Percentiles rank a stretch among this genome's conserved stretches.
These are phyloP conservation scores for Exocentrus adspersus DNA, from an alignment of 2,888 invertebrate genomes.

Conservation along the genomic window DNA sequence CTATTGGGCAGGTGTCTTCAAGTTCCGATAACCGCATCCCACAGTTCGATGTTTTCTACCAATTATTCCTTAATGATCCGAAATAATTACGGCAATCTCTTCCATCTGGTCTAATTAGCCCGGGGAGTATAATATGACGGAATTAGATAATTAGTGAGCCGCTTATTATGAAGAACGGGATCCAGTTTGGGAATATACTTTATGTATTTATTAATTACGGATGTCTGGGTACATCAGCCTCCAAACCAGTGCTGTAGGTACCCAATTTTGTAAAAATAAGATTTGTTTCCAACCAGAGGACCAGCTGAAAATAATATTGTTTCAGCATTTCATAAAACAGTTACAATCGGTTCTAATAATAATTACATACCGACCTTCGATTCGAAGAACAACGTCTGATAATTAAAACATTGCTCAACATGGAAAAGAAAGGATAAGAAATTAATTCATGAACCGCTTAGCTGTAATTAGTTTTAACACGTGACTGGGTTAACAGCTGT, in stretches of 20 bases:
- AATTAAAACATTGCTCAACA: constrained; percentile 10
- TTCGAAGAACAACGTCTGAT: not conserved
- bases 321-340: not conserved
- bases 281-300: too few species aligned
- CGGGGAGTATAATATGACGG: constrained; percentile 39
- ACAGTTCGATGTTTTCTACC: constrained; percentile 45
- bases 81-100: constrained; percentile 47
- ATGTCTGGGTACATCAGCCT: not conserved
- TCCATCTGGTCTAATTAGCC: constrained; percentile 44
- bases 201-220: constrained; percentile 9
- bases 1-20: constrained; percentile 47
- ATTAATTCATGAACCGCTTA: constrained; percentile 4
- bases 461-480: not conserved
- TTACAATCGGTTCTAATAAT: constrained; percentile 1
- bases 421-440: constrained; percentile 13
- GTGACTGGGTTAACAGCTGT: not conserved
- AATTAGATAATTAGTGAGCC: constrained; percentile 41
- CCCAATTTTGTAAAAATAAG: too few species aligned
- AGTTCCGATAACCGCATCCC: constrained; percentile 45
- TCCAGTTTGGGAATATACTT: constrained; percentile 34
- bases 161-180: constrained; percentile 37
- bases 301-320: not conserved
- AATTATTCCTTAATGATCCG: constrained; percentile 50
- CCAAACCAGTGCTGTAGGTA: too few species aligned
- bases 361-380: constrained; percentile 3